Evolutionary conservation across 2,888 invertebrate genomes (phyloP).

Genomic region (Caenorhabditis panamensis): DNA sequence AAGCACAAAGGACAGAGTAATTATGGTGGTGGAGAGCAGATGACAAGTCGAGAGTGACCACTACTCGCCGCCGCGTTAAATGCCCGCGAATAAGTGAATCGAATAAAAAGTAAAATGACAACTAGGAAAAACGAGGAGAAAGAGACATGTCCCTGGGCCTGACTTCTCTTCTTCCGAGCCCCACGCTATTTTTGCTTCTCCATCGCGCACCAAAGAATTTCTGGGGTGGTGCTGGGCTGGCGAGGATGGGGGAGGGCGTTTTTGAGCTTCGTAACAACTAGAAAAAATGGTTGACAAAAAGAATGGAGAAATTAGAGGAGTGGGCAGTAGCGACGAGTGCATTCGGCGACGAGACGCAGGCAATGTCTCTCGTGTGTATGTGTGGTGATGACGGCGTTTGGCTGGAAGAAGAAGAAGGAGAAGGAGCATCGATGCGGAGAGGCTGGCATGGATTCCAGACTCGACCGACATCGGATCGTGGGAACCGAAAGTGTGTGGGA

Average conservation of each 20-base stretch:
- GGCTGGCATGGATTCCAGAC: conserved; percentile 18
- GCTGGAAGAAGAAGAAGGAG: conserved; percentile 22
- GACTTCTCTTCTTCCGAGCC: conserved; percentile 34
- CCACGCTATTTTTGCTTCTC: conserved; percentile 37
- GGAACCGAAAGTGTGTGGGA: conserved; percentile 2
- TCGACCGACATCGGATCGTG: conserved; percentile 26
- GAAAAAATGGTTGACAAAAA: conserved; percentile 52
- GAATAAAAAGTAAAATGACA: conserved; percentile 55
- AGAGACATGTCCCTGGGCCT: conserved; percentile 36
- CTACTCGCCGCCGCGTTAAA: conserved; percentile 1
- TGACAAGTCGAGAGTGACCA: conserved; percentile 24
- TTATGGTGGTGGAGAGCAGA: conserved; percentile 26
- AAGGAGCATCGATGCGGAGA: conserved; percentile 29
- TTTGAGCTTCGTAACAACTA: conserved; percentile 50
- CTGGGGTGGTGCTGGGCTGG: conserved; percentile 19
- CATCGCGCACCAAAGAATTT: conserved; percentile 43
- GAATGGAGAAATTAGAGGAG: conserved; percentile 36
- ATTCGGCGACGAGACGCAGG: conserved; percentile 32
- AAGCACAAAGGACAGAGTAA: conserved; percentile 43
- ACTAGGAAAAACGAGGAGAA: conserved; percentile 37
- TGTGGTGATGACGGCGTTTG: conserved; percentile 36
- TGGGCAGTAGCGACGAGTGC: conserved; percentile 14
- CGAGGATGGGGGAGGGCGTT: conserved; percentile 13
- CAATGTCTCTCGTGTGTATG: conserved; percentile 23
- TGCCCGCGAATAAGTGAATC: conserved; percentile 31